phyloP scores from a whole-genome alignment of 2,113 vertebrate genomes.

The Lampris megalopsis region DNA sequence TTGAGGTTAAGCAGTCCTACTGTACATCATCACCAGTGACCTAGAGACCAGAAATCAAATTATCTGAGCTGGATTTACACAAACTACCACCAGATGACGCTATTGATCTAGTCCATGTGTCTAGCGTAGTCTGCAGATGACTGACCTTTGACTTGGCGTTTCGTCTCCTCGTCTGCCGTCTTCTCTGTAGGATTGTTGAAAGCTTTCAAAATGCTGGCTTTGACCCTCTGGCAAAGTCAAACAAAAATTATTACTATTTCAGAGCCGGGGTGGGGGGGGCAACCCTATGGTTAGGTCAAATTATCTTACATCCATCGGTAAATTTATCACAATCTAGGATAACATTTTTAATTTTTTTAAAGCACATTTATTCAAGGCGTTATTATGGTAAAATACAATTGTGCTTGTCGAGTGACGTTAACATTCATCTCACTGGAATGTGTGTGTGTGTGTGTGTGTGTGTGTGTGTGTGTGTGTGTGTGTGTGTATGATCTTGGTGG shows the following conservation, averaged over 20 bases:
- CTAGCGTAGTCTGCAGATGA: conserved; percentile 16
- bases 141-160: conserved; percentile 95
- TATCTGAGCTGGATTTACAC: conserved; percentile 32
- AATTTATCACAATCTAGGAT: conserved; percentile 46
- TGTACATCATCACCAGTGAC: no score
- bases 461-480: conserved; percentile 39
- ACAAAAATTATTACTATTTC: conserved; percentile 10
- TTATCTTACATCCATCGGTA: conserved; percentile 58
- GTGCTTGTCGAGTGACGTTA: conserved; percentile 72
- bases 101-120: conserved; percentile 59
- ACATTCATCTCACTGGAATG: conserved; percentile 58
- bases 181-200: conserved; percentile 98
- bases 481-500: conserved; percentile 4
- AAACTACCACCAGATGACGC: conserved; percentile 84
- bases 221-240: conserved; percentile 88
- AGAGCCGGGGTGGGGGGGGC: conserved; percentile 11
- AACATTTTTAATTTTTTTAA: conserved; percentile 56
- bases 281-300: neutral
- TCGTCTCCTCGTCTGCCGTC: conserved; percentile 96
- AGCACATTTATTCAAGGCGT: conserved; percentile 65
- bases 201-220: conserved; percentile 94
- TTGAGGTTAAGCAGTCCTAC: no score
- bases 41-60: no score
- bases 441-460: conserved; percentile 18
- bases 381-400: conserved; percentile 79